Percentiles rank a stretch among this genome's conserved stretches.
Conservation (phyloP, 2,888 invertebrate species). For the Aspidapion aeneum region DNA sequence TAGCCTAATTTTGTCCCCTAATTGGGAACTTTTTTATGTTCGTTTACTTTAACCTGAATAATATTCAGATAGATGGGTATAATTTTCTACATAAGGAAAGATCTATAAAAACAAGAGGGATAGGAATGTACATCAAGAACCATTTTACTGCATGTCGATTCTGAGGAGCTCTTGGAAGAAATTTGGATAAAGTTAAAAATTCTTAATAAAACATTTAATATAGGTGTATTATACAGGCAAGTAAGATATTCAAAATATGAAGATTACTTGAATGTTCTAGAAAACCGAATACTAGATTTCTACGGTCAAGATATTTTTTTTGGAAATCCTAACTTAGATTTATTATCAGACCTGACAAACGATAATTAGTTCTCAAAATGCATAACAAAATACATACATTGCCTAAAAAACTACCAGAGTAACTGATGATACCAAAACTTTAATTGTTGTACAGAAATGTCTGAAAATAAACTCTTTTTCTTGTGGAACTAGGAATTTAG, state of each 20-base stretch:
- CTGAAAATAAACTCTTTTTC: background rate
- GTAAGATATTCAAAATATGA: background rate
- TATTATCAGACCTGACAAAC: conserved; percentile 2
- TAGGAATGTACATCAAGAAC: conserved; percentile 1
- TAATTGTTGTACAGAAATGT: background rate
- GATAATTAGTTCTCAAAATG: background rate
- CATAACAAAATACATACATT: background rate
- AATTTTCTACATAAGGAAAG: background rate
- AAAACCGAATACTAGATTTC: conserved; percentile 1
- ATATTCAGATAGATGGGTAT: conserved; percentile 2
- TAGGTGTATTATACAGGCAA: conserved; percentile 3
- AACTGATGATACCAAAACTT: background rate
- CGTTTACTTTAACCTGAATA: background rate
- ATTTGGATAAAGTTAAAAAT: conserved; percentile 3
- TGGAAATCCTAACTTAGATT: conserved; percentile 2
- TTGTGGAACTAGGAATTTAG: background rate
- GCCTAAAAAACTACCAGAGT: background rate
- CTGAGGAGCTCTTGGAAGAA: conserved; percentile 1
- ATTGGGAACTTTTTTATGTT: too few species aligned
- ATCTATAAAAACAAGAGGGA: conserved; percentile 1
- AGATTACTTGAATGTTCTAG: conserved; percentile 1
- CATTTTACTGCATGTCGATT: conserved; percentile 1
- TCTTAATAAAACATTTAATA: conserved; percentile 2
- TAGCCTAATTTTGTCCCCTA: too few species aligned
- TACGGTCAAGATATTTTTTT: background rate